Conservation (phyloP, 2,113 vertebrate species). For the Chloebia gouldiae region DNA sequence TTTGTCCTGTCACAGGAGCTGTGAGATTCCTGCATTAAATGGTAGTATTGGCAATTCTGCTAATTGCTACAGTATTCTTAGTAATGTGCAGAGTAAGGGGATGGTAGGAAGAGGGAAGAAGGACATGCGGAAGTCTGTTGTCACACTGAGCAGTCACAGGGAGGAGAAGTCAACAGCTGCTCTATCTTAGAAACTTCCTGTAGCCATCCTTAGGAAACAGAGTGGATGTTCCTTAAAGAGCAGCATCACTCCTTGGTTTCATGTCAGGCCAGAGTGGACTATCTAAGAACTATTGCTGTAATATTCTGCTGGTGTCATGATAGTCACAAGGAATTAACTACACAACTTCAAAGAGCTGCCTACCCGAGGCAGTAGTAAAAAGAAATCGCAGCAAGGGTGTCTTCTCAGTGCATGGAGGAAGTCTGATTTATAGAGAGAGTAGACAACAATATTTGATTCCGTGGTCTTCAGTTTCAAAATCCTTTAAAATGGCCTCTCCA, state of each 20-base stretch:
- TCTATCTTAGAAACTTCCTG: neutral
- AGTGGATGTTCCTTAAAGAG: neutral
- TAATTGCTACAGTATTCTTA: neutral
- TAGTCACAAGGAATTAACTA: neutral
- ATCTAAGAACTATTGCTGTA: neutral
- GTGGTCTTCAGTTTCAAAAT: neutral
- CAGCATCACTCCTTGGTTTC: neutral
- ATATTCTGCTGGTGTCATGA: neutral
- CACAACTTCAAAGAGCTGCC: neutral
- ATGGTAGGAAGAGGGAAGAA: neutral
- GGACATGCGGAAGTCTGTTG: neutral
- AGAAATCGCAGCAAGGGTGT: neutral
- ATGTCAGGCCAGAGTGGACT: neutral
- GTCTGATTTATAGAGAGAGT: neutral
- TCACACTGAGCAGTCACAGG: neutral
- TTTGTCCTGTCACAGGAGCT: neutral
- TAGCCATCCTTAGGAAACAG: neutral
- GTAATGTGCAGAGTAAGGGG: neutral
- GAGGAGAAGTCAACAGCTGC: neutral
- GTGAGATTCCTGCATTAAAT: neutral
- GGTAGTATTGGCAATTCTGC: neutral
- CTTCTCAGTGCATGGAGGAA: neutral
- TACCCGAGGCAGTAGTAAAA: neutral
- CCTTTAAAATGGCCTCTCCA: neutral
- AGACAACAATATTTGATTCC: neutral